Conservation (phyloP, 2,797 vertebrate genomes). For the Acanthis flammea region DNA sequence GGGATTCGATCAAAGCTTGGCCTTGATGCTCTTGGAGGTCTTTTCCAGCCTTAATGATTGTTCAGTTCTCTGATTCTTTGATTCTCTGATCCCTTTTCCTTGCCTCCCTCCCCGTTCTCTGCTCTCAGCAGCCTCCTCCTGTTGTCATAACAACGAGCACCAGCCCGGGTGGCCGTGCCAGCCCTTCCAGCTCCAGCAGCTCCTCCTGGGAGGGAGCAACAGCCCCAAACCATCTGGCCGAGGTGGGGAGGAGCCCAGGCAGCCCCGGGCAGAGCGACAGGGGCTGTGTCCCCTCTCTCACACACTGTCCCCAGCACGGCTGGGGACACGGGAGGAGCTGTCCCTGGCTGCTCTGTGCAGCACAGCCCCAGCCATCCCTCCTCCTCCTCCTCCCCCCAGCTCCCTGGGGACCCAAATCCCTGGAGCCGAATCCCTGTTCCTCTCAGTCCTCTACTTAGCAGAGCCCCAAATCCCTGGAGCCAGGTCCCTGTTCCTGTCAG, state of each 20-base stretch:
- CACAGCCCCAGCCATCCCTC: background rate
- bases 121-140: background rate
- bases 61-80: fast-evolving
- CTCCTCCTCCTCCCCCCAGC: background rate
- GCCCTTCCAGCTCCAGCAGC: background rate
- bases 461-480: no score
- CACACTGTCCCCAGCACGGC: background rate
- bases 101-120: background rate
- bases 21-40: background rate
- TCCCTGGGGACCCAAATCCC: no score
- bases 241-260: fast-evolving
- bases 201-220: background rate
- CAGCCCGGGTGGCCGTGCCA: background rate
- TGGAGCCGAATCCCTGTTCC: fast-evolving
- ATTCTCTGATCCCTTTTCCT: background rate
- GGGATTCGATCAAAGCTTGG: background rate
- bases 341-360: fast-evolving
- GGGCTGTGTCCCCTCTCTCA: background rate
- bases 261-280: background rate
- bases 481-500: no score
- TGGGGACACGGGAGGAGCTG: background rate
- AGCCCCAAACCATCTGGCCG: background rate
- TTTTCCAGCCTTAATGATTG: background rate
- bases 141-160: conserved; percentile 53
- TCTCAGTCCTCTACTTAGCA: background rate